Conservation (phyloP, 2,888 invertebrate species). For the Melieria crassipennis region DNA sequence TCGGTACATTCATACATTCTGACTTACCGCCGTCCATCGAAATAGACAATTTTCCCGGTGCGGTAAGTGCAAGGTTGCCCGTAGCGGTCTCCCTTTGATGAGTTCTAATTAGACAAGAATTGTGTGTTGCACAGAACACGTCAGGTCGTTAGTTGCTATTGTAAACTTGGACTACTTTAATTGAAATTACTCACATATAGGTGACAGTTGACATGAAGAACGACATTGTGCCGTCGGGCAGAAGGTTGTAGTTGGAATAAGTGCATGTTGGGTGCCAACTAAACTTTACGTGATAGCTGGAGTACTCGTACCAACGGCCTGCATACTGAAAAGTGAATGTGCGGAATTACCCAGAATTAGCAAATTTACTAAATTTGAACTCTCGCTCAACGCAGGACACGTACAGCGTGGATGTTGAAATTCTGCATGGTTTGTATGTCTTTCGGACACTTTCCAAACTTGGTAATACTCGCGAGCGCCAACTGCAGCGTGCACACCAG, state of each 20-base stretch:
- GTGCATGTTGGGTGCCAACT: constrained; percentile 78
- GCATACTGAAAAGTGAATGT: constrained; percentile 68
- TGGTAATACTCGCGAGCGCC: constrained; percentile 64
- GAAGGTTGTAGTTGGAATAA: constrained; percentile 71
- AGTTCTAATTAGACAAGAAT: background rate
- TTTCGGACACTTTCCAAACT: constrained; percentile 70
- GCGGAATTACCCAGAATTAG: background rate
- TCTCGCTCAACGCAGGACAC: background rate
- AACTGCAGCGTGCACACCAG: background rate
- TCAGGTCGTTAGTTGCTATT: background rate
- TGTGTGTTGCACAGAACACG: background rate
- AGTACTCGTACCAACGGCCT: constrained; percentile 80
- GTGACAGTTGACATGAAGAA: constrained; percentile 55
- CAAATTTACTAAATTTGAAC: too few species aligned
- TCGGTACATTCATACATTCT: background rate
- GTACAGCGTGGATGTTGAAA: constrained; percentile 66
- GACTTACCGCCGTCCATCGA: constrained; percentile 32
- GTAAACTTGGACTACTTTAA: background rate
- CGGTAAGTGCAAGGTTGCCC: constrained; percentile 45
- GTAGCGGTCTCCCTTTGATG: constrained; percentile 24
- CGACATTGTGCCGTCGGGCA: constrained; percentile 62
- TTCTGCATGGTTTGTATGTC: constrained; percentile 68
- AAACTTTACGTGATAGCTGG: constrained; percentile 77
- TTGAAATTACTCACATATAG: constrained; percentile 57
- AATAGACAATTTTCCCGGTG: constrained; percentile 47